A percentile compares a stretch with the other conserved stretches of the same genome.
phyloP scores from a whole-genome alignment of 2,888 invertebrate species.

The Aleiodes testaceus region DNA sequence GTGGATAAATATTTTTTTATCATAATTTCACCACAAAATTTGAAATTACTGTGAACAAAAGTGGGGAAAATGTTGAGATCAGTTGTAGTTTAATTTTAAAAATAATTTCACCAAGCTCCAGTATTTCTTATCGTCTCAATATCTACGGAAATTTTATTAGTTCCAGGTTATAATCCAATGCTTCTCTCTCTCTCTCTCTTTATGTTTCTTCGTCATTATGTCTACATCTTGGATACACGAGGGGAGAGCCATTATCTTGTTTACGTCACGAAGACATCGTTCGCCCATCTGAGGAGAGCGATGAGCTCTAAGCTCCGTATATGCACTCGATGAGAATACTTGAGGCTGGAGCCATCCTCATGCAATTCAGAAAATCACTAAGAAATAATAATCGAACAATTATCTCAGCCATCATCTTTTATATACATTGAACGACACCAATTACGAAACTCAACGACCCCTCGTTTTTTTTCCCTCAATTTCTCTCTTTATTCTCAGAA shows the following conservation, averaged over 20 bases:
- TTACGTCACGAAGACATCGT: constrained; percentile 68
- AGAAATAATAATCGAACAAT: constrained; percentile 66
- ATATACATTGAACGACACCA: constrained; percentile 46
- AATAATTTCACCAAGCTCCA: neutral
- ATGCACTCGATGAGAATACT: too few relatives aligned
- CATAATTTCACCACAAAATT: constrained; percentile 23
- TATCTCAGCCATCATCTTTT: constrained; percentile 32
- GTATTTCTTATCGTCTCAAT: constrained; percentile 27
- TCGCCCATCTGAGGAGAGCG: constrained; percentile 45
- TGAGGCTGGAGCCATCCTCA: constrained; percentile 46
- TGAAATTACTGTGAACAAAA: neutral
- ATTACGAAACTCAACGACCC: constrained; percentile 42
- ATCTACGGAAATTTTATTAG: constrained; percentile 27
- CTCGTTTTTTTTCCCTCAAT: constrained; percentile 24
- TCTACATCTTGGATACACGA: constrained; percentile 66
- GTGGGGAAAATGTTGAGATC: neutral
- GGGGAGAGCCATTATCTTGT: constrained; percentile 67
- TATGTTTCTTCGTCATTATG: constrained; percentile 63
- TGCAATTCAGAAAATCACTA: constrained; percentile 70
- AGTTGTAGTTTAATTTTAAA: too few relatives aligned
- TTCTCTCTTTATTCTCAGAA: constrained; percentile 31
- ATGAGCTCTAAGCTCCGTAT: constrained; percentile 38
- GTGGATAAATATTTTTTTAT: constrained; percentile 5
- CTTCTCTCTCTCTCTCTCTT: constrained; percentile 19
- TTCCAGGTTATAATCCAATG: constrained; percentile 62